Evolutionary conservation across 1,140 invertebrate species (phyloP), one percentile per base, ranked within the genome.

Genomic region (Aradophagus sp.): DNA sequence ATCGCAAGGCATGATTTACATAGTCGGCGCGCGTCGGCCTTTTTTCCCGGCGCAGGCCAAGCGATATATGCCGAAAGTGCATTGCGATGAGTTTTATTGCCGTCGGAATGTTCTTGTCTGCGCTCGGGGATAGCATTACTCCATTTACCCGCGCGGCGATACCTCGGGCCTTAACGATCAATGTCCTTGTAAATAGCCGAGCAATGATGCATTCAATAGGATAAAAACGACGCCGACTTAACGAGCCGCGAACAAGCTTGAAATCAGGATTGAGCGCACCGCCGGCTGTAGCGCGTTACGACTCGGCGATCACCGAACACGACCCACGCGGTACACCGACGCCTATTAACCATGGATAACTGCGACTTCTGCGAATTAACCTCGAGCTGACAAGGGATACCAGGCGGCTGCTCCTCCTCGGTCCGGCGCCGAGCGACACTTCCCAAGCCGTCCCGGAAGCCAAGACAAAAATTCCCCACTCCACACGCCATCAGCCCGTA

Each of bases 151-250:
- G 31, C n/a, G 44, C 26, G 44, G 42, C 32, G 53, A 35, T 53
- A 35, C 70, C 45, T 63, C 34, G 52, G 32, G 44, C 62, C 66
- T 67, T 63, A 67, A 71, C 67, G 73, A 74, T 71, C 67, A 74
- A 71, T 67, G 67, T 71, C 67, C 62, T 67, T 74, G 73, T 71
- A 74, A 74, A 74, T 71, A 71, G 67, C 58, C 56, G 67, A 71
- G 73, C 74, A 74, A 61, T 69, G 73, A 75, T 77, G 73, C 73
- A 73, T 79, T 79, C 71, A 76, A 79, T 80, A 59, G 44, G 71
- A 48, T 72, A 77, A 79, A 76, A 79, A 77, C 50, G 41, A 35
- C 66, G 44, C 58, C 69, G 44, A 77, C 65, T 69, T 78, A 77
- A 78, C 73, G 66, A 77, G 70, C 78, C 78, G 72, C 71, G 70